Evolutionary conservation across 1,140 invertebrate species (phyloP), one percentile per base, ranked within the genome.

Genomic region (Trichogramma pretiosum): DNA sequence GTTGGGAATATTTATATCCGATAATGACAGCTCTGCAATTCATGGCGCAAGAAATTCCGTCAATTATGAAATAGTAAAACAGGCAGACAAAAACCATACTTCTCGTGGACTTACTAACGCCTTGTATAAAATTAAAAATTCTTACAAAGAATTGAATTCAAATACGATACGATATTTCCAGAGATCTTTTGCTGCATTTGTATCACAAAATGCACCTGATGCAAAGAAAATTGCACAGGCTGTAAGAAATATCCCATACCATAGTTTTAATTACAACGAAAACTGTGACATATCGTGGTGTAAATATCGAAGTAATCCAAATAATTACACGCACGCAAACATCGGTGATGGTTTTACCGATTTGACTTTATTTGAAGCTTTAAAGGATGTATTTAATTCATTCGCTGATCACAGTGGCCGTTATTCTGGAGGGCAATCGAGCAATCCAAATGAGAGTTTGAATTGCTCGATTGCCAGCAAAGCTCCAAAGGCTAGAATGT

Each of bases 121-220:
- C 11, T 34, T 47, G 8, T 47, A 38, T 26, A 21, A 38, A 39
- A 13, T 47, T 14, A 33, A 26, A 37, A 47, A 24, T 21, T n/a
- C 22, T 14, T 30, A 38, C 17, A 38, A 47, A 36, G 35, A 47
- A 47, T n/a, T 46, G 13, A 38, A 14, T 5, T 16, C 13, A 10
- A 9, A 3, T 3, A 18, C 47, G n/a, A 49, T 49, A 32, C 22
- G 36, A 42, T 49, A 42, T 35, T 21, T 49, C 2, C 16, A 49
- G 26, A 41, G 32, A 43, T 42, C 37, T 16, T 49, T 49, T 34
- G 33, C 16, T 24, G 41, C 32, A n/a, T 7, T 8, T 21, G 28
- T 49, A 5, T 34, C 47, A 8, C 47, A 49, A 36, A 49, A 49
- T 37, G 26, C 17, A 35, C 23, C 24, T 10, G 19, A 49, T 41